Conservation (phyloP, 2,113 vertebrate species). For the Rhineura floridana region DNA sequence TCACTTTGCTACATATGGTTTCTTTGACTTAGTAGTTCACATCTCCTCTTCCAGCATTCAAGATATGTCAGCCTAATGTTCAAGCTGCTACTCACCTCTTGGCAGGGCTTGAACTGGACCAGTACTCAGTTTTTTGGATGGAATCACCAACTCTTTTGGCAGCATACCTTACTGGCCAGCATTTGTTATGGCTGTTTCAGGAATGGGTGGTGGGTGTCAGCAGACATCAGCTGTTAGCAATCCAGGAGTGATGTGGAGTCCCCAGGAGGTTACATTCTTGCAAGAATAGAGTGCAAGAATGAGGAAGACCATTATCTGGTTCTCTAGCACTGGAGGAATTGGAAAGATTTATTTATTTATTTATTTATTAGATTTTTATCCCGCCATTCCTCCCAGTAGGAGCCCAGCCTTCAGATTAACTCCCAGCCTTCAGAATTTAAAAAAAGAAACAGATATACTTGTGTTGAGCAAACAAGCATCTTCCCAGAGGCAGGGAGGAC, state of each 20-base stretch:
- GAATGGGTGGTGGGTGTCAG: background rate
- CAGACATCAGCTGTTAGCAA: background rate
- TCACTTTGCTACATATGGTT: background rate
- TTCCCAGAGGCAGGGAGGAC: background rate
- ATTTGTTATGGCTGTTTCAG: constrained; percentile 4
- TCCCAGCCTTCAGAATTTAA: background rate
- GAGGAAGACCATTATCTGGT: background rate
- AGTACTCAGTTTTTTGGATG: background rate
- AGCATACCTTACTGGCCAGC: background rate
- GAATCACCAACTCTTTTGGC: no score
- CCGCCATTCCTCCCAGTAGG: no score
- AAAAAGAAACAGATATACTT: background rate
- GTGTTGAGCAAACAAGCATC: background rate
- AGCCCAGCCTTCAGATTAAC: no score
- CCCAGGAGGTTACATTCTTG: background rate
- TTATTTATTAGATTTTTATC: no score
- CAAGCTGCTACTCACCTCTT: background rate
- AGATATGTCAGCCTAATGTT: background rate
- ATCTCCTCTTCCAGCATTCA: constrained; percentile 1
- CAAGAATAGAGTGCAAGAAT: background rate
- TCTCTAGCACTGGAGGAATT: background rate
- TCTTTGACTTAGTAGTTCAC: background rate
- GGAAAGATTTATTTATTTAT: no score
- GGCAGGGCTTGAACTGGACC: background rate
- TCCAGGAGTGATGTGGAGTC: background rate